phyloP scores from a whole-genome alignment of 2,888 invertebrate species.

The Galerucella nymphaeae region DNA sequence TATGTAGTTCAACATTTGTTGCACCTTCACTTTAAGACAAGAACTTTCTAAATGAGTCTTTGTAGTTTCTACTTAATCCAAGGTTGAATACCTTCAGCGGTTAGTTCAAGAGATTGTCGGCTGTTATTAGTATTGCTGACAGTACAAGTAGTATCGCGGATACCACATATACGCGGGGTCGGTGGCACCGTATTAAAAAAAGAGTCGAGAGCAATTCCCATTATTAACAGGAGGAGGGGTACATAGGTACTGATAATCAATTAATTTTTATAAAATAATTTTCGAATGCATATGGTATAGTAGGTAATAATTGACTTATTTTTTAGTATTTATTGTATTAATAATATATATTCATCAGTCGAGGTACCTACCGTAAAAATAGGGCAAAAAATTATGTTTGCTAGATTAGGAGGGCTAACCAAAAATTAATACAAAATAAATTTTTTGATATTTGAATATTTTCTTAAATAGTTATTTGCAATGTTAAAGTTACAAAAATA shows the following conservation, averaged over 20 bases:
- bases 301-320: no score
- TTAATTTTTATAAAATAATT: no score
- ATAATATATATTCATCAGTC: no score
- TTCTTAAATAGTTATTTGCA: no score
- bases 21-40: conserved; percentile 35
- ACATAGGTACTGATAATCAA: background rate
- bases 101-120: conserved; percentile 33
- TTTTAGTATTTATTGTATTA: no score
- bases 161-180: background rate
- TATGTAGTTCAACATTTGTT: conserved; percentile 35
- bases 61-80: conserved; percentile 44
- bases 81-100: conserved; percentile 41
- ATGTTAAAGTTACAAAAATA: no score
- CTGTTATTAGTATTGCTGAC: conserved; percentile 4
- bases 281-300: no score
- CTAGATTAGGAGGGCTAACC: no score
- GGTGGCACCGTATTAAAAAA: conserved; percentile 6
- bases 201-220: background rate
- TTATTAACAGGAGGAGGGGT: background rate
- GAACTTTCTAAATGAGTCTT: conserved; percentile 44
- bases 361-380: no score
- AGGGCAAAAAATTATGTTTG: no score
- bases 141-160: background rate
- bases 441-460: no score
- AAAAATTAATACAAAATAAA: no score